A percentile compares a stretch with the other conserved stretches of the same genome.
Conservation (phyloP, 2,888 invertebrate species). For the Yponomeuta evonymella region DNA sequence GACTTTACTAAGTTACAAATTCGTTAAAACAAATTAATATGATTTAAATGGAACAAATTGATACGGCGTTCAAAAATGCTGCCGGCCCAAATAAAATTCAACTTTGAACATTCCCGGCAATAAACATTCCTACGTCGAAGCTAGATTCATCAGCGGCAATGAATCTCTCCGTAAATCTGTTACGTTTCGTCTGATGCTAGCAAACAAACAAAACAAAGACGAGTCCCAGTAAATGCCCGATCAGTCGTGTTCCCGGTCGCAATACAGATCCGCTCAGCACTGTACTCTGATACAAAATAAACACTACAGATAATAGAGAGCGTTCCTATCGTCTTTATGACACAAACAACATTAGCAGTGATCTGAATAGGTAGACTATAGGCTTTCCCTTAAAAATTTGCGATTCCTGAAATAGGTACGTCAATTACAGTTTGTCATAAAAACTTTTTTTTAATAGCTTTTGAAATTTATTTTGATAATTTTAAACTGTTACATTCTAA, state of each 20-base stretch:
- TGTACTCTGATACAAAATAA: neutral
- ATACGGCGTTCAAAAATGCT: neutral
- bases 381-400: no score
- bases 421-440: no score
- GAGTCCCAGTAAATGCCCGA: conserved; percentile 4
- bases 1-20: neutral
- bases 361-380: no score
- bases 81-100: neutral
- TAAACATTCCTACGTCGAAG: neutral
- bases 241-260: conserved; percentile 9
- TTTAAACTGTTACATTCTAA: no score
- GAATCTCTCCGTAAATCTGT: conserved; percentile 25
- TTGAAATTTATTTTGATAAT: no score
- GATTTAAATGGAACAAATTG: neutral
- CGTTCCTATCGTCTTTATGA: no score
- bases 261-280: neutral
- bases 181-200: conserved; percentile 27
- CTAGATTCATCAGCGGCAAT: conserved; percentile 10
- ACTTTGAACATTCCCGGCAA: neutral
- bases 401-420: no score
- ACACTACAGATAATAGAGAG: neutral
- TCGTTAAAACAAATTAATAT: neutral
- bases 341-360: no score
- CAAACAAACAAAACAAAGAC: conserved; percentile 35
- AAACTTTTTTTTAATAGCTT: no score